Base-by-base conservation (phyloP, 2,888 invertebrate species). In the Stenodera caucasica region DNA sequence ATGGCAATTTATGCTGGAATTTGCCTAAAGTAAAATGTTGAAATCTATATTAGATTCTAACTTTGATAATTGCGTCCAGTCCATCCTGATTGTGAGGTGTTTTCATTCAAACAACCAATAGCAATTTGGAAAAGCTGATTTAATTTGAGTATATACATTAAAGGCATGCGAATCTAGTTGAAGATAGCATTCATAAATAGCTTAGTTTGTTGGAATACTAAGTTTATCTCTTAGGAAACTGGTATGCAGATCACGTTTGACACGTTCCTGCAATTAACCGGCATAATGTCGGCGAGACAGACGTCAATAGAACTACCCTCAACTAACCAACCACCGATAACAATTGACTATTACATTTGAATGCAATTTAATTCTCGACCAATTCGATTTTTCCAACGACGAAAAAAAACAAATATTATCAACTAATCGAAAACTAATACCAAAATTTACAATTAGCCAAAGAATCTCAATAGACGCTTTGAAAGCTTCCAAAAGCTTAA, bases 221-320 rank as follows among this genome's bases (percentile, higher is more conserved):
- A n/a, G 67, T 68, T 66, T 65, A 63, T 67, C 68, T 60, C 63
- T 23, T 45, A 63, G 65, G 65, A 67, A 18, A 52, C 54, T 64
- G 61, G 68, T 71, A 76, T 77, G 76, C 77, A 77, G 74, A 77
- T 77, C 77, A 76, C 77, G 77, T 77, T 74, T 73, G 76, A 76
- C 77, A 77, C 77, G 77, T 75, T 71, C 72, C 66, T 67, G 74
- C 77, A 77, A 77, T 77, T 77, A 77, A 77, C 74, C 63, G 70
- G 60, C 55, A 52, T 55, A 52, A 50, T 61, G 49, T 52, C 54
- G 54, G 57, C 54, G 58, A 52, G 37, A 54, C 57, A 51, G 55
- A 61, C 60, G 60, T 64, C 61, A 64, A 50, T 57, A 52, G 37
- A 45, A 30, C 49, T 23, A 30, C 32, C 49, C 33, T 14, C 6